Evolutionary conservation across 2,888 invertebrate species (phyloP), one percentile per base, ranked within the genome.

Genomic region (Volucella inflata): DNA sequence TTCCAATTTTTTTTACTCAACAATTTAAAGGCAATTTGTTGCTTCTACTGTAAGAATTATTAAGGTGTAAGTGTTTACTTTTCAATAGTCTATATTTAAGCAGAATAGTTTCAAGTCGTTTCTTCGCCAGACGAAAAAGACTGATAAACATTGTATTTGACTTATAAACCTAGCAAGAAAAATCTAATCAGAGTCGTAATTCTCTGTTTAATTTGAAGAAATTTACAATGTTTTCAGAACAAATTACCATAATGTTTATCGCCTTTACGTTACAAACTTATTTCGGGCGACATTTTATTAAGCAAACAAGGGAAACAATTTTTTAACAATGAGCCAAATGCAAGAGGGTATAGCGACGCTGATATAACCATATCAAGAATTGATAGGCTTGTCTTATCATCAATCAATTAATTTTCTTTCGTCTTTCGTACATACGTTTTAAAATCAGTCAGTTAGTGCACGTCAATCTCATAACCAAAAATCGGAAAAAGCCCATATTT

Each of bases 381-480:
- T 50, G 85, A 85, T 81, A 81, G 65, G 68, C 67, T 72, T 76
- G 85, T 85, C 85, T 85, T 85, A 85, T 85, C 85, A 51, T 62
- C 76, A 72, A 76, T 85, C 85, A 72, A 59, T 85, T 10, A 55
- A 55, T 65, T 59, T 40, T 11, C 16, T 72, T 67, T 48, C 14
- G 14, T 48, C 62, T 50, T 48, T 46, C 55, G 6, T 71, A 46
- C 48, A 55, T 72, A 53, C 68, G 48, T 50, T 68, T 85, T 40
- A 44, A 84, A 70, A 40, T 72, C 72, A 81, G 81, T 85, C 72
- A 81, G n/a, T 77, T 38, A 40, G 10, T 30, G 51, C 44, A 72
- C 76, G 80, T 81, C 40, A 68, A 46, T 67, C 50, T 72, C 8
- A 46, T 62, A 50, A 68, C 77, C 57, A 21, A 36, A 48, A 46